These are phyloP conservation scores for Sigmodon hispidus DNA, from an alignment of 2,113 vertebrate genomes.

Conservation along the genomic window DNA sequence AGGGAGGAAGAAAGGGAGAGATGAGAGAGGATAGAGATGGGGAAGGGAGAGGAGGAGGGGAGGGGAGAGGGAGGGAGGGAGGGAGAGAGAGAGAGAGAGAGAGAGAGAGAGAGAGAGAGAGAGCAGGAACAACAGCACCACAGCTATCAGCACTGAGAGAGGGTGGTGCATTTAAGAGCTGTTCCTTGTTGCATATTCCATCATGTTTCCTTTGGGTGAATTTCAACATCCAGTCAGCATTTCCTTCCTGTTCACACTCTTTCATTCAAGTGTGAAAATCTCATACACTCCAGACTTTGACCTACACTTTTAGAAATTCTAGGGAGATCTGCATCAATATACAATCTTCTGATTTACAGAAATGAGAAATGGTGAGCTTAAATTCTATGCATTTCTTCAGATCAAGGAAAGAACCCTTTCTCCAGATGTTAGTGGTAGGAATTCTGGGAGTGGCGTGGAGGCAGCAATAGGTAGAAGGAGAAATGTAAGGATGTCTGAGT, in stretches of 20 bases:
- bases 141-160: not conserved
- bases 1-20: no score
- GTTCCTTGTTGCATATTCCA: not conserved
- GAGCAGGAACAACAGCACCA: not conserved
- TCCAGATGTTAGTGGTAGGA: not conserved
- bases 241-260: not conserved
- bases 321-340: not conserved
- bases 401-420: not conserved
- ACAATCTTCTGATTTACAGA: not conserved
- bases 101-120: not conserved
- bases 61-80: accelerated
- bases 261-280: not conserved
- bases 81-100: no score
- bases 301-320: not conserved
- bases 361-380: not conserved
- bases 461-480: not conserved
- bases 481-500: not conserved
- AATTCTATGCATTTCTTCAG: not conserved
- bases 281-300: not conserved
- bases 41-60: no score
- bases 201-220: not conserved
- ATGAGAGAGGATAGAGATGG: not conserved
- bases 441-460: not conserved
- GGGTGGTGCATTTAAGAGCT: not conserved
- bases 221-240: not conserved